Evolutionary conservation across 2,113 vertebrate species (phyloP).

Genomic region (Myotis lucifugus): DNA sequence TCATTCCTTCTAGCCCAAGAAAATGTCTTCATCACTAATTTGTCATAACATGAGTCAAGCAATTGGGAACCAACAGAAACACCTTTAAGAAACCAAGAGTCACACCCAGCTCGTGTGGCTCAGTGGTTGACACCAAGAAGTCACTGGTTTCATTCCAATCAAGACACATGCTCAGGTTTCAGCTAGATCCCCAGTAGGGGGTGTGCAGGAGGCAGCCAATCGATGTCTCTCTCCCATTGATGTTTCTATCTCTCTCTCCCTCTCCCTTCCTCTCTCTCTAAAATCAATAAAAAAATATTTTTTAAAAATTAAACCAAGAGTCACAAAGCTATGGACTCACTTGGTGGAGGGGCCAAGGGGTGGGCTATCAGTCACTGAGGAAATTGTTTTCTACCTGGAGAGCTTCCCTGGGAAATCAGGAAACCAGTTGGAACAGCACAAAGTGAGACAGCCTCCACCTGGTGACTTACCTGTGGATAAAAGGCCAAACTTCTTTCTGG

Average conservation of each 20-base stretch:
- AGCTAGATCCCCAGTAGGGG: too few relatives aligned
- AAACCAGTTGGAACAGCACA: slow-evolving; percentile 10
- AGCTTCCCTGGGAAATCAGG: slow-evolving; percentile 48
- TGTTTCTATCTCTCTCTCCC: too few relatives aligned
- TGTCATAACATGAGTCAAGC: slow-evolving; percentile 14
- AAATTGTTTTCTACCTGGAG: too few relatives aligned
- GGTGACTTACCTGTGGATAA: background rate
- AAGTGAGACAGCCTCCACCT: slow-evolving; percentile 54
- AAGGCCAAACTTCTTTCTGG: background rate
- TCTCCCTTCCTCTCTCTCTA: too few relatives aligned
- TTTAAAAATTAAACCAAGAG: background rate
- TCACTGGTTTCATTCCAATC: too few relatives aligned
- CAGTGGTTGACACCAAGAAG: too few relatives aligned
- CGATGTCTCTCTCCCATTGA: too few relatives aligned
- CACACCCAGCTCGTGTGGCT: background rate
- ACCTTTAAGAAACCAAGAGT: slow-evolving; percentile 37
- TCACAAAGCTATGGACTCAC: background rate
- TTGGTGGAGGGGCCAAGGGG: background rate
- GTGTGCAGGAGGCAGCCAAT: too few relatives aligned
- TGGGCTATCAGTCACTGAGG: background rate
- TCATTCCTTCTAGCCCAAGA: background rate
- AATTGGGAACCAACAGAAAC: slow-evolving; percentile 47
- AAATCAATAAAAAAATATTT: too few relatives aligned
- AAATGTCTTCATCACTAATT: background rate
- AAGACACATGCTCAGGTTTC: too few relatives aligned